Base-by-base conservation (phyloP, 2,888 invertebrate species). In the Diadromus collaris region DNA sequence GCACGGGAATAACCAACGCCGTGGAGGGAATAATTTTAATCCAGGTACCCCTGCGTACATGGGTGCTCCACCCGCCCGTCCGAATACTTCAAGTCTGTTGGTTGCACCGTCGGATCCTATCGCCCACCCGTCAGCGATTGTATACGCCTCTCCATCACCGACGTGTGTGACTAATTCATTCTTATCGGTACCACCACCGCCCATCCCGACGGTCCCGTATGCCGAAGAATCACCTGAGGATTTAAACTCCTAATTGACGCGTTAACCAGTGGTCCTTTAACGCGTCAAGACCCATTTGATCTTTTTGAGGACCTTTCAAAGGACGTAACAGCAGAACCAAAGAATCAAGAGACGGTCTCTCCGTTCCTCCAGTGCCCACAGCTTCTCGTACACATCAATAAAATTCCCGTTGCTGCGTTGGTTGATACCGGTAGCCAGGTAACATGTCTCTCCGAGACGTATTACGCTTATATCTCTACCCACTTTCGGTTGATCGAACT, bases 191-290 rank as follows among this genome's bases (percentile, higher is more conserved):
- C 54, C 56, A 6, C 10, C 29, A 9, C 21, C 29, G 5, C 29
- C 29, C 6, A 13, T 56, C 13, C 10, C 1, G 9, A 6, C 9
- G 27, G 5, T 9, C 13, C n/a, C n/a, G n/a, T n/a, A n/a, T n/a
- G 16, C 16, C 16, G 16, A 9, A 19, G 19, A 6, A 27, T 3
- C 2, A 4, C 3, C 27, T 16, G 4, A 10, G 4, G 27, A 71
- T 81, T 81, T 81, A 78, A 81, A 81, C 79, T 77, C 48, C 32
- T 10, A 21, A 38, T 46, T 10, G 48, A 56, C 67, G 76, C 72
- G 63, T 44, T 80, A 60, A 68, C 5, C 9, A 21, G 21, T 46
- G 80, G 60, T 82, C 80, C 80, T 7, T 19, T 71, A n/a, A 41
- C 67, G 74, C 63, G 64, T 34, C 61, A 58, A 10, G 10, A 24